Evolutionary conservation across 2,797 vertebrate species (phyloP), one percentile per base, ranked within the genome.

Genomic region (Coendou prehensilis): DNA sequence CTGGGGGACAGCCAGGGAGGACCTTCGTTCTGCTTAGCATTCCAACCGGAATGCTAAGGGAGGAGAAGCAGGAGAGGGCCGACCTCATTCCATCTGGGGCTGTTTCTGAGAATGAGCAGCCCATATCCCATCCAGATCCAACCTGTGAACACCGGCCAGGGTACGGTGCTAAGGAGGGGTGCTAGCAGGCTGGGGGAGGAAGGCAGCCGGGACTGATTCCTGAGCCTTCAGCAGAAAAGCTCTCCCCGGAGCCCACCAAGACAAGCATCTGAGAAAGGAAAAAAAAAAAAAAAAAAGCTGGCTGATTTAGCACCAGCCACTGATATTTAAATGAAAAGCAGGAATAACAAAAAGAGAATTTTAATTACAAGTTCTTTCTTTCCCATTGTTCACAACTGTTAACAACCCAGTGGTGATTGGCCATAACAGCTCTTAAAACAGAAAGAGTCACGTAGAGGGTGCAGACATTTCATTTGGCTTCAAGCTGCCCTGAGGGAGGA

Each of bases 361-460:
- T 94, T 64, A 86, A 91, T 93, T 71, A 89, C 45, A 75, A 94
- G n/a, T 80, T 95, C 47, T 52, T 50, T 67, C 69, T 92, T 75
- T 63, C 81, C 87, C 37, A 64, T 94, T 89, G 85, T 88, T 91
- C 5, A 0, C 69, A 28, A 94, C 69, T 92, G 78, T 89, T 90
- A 94, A 89, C 2, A 10, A 63, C 85, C 85, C 56, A 88, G 73
- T 47, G 73, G 79, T 80, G 61, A 91, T 75, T 64, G 93, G 81
- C 30, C 76, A 67, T 50, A 95, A 85, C 82, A 56, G 45, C 57
- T 95, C 79, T 88, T 86, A 61, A 95, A 92, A 94, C 45, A 63
- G 82, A 71, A 81, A 96, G 67, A 54, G 41, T 71, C 79, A 37
- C 45, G 17, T 20, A 67, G 64, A 4, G 8, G 52, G 88, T 82